Evolutionary conservation across 2,113 vertebrate genomes (phyloP), one percentile per base, ranked within the genome.

Genomic region (cat (Felis catus)): DNA sequence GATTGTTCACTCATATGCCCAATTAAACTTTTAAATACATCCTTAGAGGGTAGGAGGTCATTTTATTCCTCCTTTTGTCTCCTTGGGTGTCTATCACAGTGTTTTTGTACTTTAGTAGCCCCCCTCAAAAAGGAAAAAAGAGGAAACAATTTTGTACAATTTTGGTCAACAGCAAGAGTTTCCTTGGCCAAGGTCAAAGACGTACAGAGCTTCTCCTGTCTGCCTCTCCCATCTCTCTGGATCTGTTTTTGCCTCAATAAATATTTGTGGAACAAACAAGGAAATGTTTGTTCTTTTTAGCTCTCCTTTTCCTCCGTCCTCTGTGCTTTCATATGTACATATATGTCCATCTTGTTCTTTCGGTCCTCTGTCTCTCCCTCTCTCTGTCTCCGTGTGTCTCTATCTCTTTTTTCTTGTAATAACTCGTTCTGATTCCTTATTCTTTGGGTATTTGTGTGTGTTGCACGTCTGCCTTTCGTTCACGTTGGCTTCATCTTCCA

Each of bases 181-280:
- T 78, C 55, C 33, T 85, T 89, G 76, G 51, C 33, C 83, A 48
- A 27, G 8, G 33, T 95, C 39, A 68, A 66, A 89, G 79, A 53
- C 31, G n/a, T 94, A 58, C 61, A 89, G 55, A 89, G n/a, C 18
- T 91, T 89, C 39, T 70, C 41, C 6, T 39, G 31, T 87, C 63
- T 93, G 53, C 19, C 25, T 58, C 73, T 19, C 33, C 13, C 33
- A 36, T 92, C 63, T 76, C 31, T 93, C 45, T 96, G 70, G 12
- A 33, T 80, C 48, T 97, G 66, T 63, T 94, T 97, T 93, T 66
- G 39, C 78, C 65, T 95, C 63, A 91, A 33, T 80, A 96, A 93
- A 95, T 80, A 97, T 95, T 95, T 96, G 36, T 93, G 92, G 48
- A 90, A 84, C 36, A 85, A 91, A 66, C 84, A 76, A 48, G 51